Evolutionary conservation across 2,113 vertebrate genomes (phyloP), one percentile per base, ranked within the genome.

Genomic region (Forbesichthys papilliferus): DNA sequence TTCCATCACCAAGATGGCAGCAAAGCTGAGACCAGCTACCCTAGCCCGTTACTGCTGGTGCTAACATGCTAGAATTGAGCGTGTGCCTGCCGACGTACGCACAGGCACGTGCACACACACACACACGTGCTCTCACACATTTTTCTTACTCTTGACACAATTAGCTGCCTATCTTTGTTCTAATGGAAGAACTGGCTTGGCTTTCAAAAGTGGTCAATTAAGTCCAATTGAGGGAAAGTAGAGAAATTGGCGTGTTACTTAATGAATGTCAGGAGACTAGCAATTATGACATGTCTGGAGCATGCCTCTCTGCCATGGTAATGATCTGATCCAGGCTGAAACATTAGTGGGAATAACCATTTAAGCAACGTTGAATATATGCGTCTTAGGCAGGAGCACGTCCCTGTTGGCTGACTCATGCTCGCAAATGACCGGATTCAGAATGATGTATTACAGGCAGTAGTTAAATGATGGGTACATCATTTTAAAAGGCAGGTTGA

Each of bases 221-320:
- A 81, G 71, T 54, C 36, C 65, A 80, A 81, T 86, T 71, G 80
- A 82, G 64, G 48, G 66, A 59, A 65, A 77, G 74, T 65, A 68
- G 84, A 33, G 73, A 78, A 86, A 82, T 86, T 80, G 71, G 77
- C 78, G 55, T 67, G 85, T 80, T 66, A 64, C 84, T 84, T 88
- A 89, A 85, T 88, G 85, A 90, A 87, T 86, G 86, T 85, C 86
- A 87, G 87, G 80, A 90, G 90, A 89, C 84, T 64, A 84, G 87
- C 84, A 84, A 88, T 90, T 88, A 87, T 86, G 83, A 86, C 65
- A 69, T 66, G 84, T 78, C 83, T 69, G 64, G 42, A 84, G 74
- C 80, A 74, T 78, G 68, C 62, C 80, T 74, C 79, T 83, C 60
- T 20, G 47, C 73, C 75, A 83, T 85, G 71, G 80, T 78, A 84